phyloP scores from a whole-genome alignment of 2,797 vertebrate genomes.

The Acipenser transmontanus region DNA sequence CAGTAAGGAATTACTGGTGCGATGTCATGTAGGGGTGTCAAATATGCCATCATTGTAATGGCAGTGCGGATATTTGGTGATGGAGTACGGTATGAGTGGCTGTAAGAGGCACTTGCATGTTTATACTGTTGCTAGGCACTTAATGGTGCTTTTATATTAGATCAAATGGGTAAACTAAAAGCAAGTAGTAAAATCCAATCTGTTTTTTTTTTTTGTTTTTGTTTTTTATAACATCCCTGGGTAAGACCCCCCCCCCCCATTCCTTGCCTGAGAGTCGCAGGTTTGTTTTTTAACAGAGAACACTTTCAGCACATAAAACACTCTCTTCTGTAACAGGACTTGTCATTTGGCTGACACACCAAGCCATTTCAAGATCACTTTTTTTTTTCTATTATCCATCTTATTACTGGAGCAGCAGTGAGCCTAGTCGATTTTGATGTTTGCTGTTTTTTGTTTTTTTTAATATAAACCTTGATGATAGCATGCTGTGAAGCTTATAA shows the following conservation, averaged over 20 bases:
- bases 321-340: too few species aligned
- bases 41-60: slow-evolving; percentile 23
- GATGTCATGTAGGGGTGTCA: slow-evolving; percentile 24
- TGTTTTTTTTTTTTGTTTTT: too few species aligned
- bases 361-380: too few species aligned
- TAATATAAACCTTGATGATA: slow-evolving; percentile 13
- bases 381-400: too few species aligned
- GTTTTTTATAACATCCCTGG: too few species aligned
- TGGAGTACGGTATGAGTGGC: slow-evolving; percentile 27
- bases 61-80: slow-evolving; percentile 23
- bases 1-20: slow-evolving; percentile 29
- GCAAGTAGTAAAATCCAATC: background rate
- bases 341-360: too few species aligned
- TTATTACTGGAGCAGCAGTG: too few species aligned
- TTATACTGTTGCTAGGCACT: slow-evolving; percentile 30
- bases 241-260: too few species aligned
- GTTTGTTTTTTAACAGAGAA: too few species aligned
- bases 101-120: slow-evolving; percentile 14
- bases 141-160: slow-evolving; percentile 20
- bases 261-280: too few species aligned
- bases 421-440: too few species aligned
- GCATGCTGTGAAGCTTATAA: slow-evolving; percentile 21
- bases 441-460: slow-evolving; percentile 1
- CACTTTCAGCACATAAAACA: too few species aligned
- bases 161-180: slow-evolving; percentile 14